Evolutionary conservation across 2,113 vertebrate genomes (phyloP), one percentile per base, ranked within the genome.

Genomic region (Scatophagus argus): DNA sequence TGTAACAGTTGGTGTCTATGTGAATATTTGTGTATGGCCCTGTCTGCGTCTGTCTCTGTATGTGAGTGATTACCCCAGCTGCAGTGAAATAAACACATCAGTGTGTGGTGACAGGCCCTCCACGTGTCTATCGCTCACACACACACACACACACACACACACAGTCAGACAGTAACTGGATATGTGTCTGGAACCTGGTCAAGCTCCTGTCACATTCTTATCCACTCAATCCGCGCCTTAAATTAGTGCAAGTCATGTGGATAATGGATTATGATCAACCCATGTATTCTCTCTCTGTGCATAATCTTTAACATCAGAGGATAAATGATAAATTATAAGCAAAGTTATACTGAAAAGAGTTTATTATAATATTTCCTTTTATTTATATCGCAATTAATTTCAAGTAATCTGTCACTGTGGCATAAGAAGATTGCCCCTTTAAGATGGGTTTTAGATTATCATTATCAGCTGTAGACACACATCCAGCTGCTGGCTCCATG

Each of bases 81-180:
- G 92, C 89, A 88, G 79, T 75, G 88, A 88, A 91, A 93, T 91
- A 90, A 86, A 93, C 90, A 87, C 82, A 91, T 93, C 91, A 93
- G 81, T 88, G 90, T 91, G 86, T 91, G 90, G 87, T 91, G 92
- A 92, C 92, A 93, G 83, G 87, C 59, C 61, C 51, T 84, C 79
- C 86, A 79, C 58, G 38, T 74, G 77, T 90, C 55, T 60, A 51
- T 31, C 62, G 25, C 62, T 56, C 36, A 58, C 72, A 59, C 38
- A 54, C 54, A 47, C 59, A 39, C 75, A 47, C 67, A 63, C 55
- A 82, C 0, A 65, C 36, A 79, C 74, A 60, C 58, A 46, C 66
- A 74, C 6, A 56, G 52, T 65, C 79, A 84, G 84, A 85, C 74
- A 75, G 89, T 87, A 89, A 91, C 83, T 74, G 43, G 80, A 91